A percentile compares a stretch with the other conserved stretches of the same genome.
Conservation (phyloP, 2,113 vertebrate genomes). For the Heliornis fulica region DNA sequence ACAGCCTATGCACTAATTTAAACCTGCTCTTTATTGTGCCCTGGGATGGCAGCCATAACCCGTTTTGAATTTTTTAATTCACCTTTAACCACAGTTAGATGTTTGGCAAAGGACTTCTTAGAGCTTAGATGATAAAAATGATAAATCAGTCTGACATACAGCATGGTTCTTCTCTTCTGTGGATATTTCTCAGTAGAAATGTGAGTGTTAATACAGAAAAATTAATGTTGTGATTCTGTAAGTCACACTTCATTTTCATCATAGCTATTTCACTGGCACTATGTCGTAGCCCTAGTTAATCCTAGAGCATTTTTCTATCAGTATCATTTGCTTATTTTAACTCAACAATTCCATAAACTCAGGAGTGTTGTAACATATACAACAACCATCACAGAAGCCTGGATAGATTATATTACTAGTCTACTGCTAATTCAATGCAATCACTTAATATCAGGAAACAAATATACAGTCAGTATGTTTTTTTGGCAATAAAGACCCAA, state of each 20-base stretch:
- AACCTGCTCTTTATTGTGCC: background rate
- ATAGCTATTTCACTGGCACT: background rate
- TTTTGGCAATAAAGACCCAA: background rate
- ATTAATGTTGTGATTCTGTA: background rate
- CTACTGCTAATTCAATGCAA: background rate
- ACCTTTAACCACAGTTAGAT: background rate
- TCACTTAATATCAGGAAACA: background rate
- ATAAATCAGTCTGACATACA: background rate
- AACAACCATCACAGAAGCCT: background rate
- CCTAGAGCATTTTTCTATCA: background rate
- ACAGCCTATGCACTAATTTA: background rate
- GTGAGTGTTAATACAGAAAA: background rate
- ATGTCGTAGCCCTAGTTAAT: background rate
- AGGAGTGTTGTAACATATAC: background rate
- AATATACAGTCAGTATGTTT: background rate
- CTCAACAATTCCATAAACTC: background rate
- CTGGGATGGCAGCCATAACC: background rate
- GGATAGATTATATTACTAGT: background rate
- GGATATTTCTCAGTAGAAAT: background rate
- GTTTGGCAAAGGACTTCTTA: background rate
- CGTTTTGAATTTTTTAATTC: background rate
- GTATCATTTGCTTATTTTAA: background rate
- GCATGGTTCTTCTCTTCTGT: background rate
- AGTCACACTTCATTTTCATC: background rate
- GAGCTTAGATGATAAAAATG: background rate